phyloP scores from a whole-genome alignment of 2,797 vertebrate species.

The Sarcoramphus papa region DNA sequence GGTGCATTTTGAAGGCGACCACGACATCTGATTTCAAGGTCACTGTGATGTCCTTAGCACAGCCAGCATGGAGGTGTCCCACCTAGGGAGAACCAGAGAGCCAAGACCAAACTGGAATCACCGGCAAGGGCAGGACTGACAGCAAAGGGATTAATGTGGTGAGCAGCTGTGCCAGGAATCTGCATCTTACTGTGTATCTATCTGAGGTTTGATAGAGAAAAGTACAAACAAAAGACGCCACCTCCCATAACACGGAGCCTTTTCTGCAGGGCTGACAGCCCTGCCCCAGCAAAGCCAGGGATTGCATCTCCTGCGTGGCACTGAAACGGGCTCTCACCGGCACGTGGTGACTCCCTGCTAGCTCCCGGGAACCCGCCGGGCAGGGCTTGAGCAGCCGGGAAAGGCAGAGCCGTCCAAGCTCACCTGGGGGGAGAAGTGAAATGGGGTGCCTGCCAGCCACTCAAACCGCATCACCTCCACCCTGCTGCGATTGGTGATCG shows the following conservation, averaged over 20 bases:
- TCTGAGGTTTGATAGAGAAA: not conserved
- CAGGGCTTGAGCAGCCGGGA: not conserved
- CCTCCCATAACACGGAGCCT: not conserved
- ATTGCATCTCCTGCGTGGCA: fast-evolving
- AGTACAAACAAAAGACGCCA: not conserved
- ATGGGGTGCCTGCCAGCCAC: slow-evolving; percentile 74
- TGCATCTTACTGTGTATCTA: not conserved
- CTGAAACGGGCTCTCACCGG: not conserved
- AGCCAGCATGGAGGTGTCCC: slow-evolving; percentile 88
- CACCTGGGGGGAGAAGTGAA: slow-evolving; percentile 87
- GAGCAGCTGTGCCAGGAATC: not conserved
- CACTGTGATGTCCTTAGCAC: slow-evolving; percentile 81
- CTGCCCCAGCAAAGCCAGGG: not conserved
- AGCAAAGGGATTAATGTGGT: fast-evolving
- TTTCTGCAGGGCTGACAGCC: not conserved
- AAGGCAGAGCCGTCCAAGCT: not conserved
- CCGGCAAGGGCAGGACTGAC: not conserved
- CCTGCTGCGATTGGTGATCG: slow-evolving; percentile 83
- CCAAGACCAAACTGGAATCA: not conserved
- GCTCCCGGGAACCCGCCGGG: fast-evolving
- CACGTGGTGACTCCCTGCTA: not conserved
- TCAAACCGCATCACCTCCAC: slow-evolving; percentile 79
- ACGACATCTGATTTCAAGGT: slow-evolving; percentile 78
- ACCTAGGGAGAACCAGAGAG: slow-evolving; percentile 58
- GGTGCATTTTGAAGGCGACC: slow-evolving; percentile 63